These are phyloP conservation scores for Ciona savignyi DNA, from an alignment of 23 tunicate genomes.

Conservation along the genomic window DNA sequence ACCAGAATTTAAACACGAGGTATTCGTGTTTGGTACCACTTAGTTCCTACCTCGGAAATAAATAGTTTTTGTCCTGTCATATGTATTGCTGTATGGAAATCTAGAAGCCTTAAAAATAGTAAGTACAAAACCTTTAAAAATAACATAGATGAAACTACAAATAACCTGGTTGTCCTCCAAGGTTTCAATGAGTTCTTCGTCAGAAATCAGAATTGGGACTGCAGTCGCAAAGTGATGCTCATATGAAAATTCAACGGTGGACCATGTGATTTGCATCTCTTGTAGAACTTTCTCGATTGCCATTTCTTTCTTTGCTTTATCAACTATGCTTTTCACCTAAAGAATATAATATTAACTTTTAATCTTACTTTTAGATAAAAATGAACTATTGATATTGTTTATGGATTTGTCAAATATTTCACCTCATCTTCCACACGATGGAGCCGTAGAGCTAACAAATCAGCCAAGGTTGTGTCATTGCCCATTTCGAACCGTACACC, in stretches of 20 bases:
- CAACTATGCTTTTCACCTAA: slow-evolving; percentile 78
- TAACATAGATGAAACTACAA: not conserved
- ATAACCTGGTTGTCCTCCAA: slow-evolving; percentile 80
- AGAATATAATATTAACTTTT: no score
- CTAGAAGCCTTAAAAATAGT: no score
- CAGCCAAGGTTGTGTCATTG: slow-evolving; percentile 79
- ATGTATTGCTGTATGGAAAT: no score
- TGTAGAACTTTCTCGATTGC: slow-evolving; percentile 80
- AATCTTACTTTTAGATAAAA: no score
- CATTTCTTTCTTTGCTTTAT: slow-evolving; percentile 91
- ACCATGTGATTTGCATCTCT: slow-evolving; percentile 79
- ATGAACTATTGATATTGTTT: no score
- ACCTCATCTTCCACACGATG: slow-evolving; percentile 96
- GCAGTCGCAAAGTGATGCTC: slow-evolving; percentile 58
- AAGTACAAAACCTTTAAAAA: not conserved
- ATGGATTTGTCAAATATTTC: no score
- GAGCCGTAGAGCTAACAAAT: slow-evolving; percentile 84
- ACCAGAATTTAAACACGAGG: no score
- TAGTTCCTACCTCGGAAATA: no score
- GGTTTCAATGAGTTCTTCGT: slow-evolving; percentile 74
- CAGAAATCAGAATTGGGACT: slow-evolving; percentile 44
- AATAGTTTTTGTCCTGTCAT: no score
- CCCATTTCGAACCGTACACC: slow-evolving; percentile 83
- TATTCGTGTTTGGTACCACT: no score
- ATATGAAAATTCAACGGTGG: slow-evolving; percentile 60